phyloP scores from a whole-genome alignment of 1,140 invertebrate species.

The Diabrotica virgifera region DNA sequence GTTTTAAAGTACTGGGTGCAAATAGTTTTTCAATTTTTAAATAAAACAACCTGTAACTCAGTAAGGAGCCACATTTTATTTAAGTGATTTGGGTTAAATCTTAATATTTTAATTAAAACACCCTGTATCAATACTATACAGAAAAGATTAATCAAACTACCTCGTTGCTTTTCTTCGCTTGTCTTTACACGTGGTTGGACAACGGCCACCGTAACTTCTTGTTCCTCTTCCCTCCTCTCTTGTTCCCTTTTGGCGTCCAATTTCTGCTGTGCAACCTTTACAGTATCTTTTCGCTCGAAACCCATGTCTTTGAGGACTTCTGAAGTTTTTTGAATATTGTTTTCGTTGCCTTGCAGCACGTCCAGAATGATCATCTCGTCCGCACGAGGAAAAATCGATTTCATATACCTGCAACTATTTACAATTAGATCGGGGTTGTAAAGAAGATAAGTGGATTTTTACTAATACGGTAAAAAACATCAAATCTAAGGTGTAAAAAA shows the following conservation, averaged over 20 bases:
- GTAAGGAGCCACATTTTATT: no score
- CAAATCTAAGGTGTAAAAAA: no score
- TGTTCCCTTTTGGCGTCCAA: constrained; percentile 46
- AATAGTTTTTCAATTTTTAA: no score
- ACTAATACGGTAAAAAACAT: no score
- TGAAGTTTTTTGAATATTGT: constrained; percentile 83
- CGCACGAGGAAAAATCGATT: constrained; percentile 86
- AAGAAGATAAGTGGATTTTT: no score
- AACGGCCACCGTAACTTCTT: constrained; percentile 43
- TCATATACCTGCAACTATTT: constrained; percentile 71
- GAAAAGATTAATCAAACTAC: constrained; percentile 49
- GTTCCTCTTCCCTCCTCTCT: constrained; percentile 49
- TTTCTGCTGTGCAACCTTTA: constrained; percentile 50
- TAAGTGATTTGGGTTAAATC: no score
- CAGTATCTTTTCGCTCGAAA: constrained; percentile 72
- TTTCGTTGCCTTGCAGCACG: constrained; percentile 77
- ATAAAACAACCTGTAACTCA: no score
- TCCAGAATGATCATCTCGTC: constrained; percentile 86
- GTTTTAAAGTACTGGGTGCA: no score
- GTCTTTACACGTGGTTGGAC: constrained; percentile 61
- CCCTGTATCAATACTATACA: no score
- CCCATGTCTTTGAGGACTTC: constrained; percentile 75
- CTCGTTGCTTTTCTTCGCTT: constrained; percentile 68
- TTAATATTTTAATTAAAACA: no score
- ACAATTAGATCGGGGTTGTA: constrained; percentile 18